These are phyloP conservation scores for Isurus oxyrinchus DNA, from an alignment of 2,113 vertebrate genomes.

Conservation along the genomic window DNA sequence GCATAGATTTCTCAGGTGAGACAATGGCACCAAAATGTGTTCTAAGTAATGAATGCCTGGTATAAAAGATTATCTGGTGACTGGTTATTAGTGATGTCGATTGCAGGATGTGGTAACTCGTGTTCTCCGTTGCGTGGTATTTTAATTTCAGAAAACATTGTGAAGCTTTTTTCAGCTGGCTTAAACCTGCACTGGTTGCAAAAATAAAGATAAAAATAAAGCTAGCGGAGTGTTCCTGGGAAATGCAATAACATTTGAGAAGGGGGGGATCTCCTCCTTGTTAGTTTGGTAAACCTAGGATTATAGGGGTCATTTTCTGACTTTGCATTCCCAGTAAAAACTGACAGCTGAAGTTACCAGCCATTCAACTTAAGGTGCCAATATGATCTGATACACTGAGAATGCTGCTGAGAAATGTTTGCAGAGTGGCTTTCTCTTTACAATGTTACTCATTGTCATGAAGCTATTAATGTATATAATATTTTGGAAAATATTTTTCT, in stretches of 20 bases:
- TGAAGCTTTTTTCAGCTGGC: not conserved
- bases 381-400: not conserved
- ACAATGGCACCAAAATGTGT: not conserved
- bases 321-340: not conserved
- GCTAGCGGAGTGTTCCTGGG: not conserved
- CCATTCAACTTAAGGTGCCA: not conserved
- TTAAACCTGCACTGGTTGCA: not conserved
- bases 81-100: no score
- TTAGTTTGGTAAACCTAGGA: not conserved
- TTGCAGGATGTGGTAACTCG: not conserved
- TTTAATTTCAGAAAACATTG: not conserved
- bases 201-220: not conserved
- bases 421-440: not conserved
- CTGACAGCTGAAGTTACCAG: not conserved
- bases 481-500: no score
- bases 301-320: not conserved
- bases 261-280: not conserved
- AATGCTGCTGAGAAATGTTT: not conserved
- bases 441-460: no score
- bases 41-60: not conserved
- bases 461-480: no score
- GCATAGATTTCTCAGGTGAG: not conserved
- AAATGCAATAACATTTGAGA: not conserved
- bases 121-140: not conserved
- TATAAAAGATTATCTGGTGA: not conserved